phyloP scores from a whole-genome alignment of 2,888 invertebrate species.

The Andrena marginata region DNA sequence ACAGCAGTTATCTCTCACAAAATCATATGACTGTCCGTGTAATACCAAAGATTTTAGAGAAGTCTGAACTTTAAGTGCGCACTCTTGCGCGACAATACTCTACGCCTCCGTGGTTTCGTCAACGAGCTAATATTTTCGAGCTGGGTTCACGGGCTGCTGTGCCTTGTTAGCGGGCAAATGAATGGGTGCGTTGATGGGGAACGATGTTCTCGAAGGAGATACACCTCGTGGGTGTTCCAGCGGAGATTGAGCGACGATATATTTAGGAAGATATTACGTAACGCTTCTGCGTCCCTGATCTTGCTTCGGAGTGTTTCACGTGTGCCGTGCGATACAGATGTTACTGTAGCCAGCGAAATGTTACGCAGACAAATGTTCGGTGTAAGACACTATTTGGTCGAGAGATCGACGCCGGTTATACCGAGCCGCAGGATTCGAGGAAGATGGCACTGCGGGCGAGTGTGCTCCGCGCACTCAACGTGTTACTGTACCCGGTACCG shows the following conservation, averaged over 20 bases:
- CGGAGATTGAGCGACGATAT: constrained; percentile 15
- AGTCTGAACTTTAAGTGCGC: no score
- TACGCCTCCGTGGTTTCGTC: not conserved
- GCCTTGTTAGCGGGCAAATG: constrained; percentile 30
- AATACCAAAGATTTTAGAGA: no score
- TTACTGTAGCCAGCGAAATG: not conserved
- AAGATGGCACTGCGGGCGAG: no score
- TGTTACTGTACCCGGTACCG: no score
- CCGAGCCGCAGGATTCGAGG: no score
- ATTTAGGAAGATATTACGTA: constrained; percentile 29
- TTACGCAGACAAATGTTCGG: not conserved
- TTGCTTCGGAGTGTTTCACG: constrained; percentile 21
- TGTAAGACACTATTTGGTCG: no score
- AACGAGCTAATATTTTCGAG: not conserved
- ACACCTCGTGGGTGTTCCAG: constrained; percentile 16
- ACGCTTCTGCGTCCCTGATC: not conserved
- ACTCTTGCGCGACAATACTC: no score
- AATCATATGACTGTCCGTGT: no score
- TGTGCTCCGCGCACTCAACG: no score
- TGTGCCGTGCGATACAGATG: constrained; percentile 11
- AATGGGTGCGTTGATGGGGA: constrained; percentile 23
- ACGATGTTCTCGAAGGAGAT: constrained; percentile 10
- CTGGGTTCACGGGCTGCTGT: not conserved
- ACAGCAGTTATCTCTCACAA: no score
- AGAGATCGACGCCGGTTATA: no score